Evolutionary conservation across 1,140 invertebrate species (phyloP).

Genomic region (Leptopilina clavipes): DNA sequence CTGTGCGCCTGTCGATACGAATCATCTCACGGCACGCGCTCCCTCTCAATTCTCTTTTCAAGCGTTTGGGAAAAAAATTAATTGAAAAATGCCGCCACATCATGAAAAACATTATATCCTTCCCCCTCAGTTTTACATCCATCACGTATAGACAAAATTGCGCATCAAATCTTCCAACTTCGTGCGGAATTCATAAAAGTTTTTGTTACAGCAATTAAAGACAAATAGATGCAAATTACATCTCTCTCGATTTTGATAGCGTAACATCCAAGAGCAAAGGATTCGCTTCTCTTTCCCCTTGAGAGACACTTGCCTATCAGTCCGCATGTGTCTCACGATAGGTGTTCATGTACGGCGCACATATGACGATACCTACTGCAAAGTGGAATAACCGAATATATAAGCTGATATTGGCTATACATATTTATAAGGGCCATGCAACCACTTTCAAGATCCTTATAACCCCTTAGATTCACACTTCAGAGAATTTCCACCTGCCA

Average conservation of each 20-base stretch:
- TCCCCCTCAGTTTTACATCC: too few species aligned
- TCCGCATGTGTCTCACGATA: slow-evolving; percentile 50
- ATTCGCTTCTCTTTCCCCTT: slow-evolving; percentile 56
- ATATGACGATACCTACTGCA: slow-evolving; percentile 65
- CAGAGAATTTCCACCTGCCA: not conserved
- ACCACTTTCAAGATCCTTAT: slow-evolving; percentile 22
- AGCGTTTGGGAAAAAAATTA: slow-evolving; percentile 71
- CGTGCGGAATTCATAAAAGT: too few species aligned
- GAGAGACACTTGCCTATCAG: slow-evolving; percentile 44
- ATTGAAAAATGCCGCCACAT: slow-evolving; percentile 68
- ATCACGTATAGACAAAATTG: too few species aligned
- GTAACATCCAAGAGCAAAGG: slow-evolving; percentile 59
- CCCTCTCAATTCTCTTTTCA: too few species aligned
- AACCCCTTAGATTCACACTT: not conserved
- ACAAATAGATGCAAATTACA: slow-evolving; percentile 70
- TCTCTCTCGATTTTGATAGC: slow-evolving; percentile 65
- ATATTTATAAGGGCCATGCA: slow-evolving; percentile 68
- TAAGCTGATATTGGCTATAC: slow-evolving; percentile 71
- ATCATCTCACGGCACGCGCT: slow-evolving; percentile 62
- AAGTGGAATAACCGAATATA: slow-evolving; percentile 63
- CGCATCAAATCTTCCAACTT: too few species aligned
- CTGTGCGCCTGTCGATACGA: too few species aligned
- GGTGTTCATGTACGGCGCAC: too few species aligned
- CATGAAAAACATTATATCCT: too few species aligned
- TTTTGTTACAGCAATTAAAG: slow-evolving; percentile 62